Evolutionary conservation across 2,797 vertebrate species (phyloP), one percentile per base, ranked within the genome.

Genomic region (Oryzias dopingdopingensis): DNA sequence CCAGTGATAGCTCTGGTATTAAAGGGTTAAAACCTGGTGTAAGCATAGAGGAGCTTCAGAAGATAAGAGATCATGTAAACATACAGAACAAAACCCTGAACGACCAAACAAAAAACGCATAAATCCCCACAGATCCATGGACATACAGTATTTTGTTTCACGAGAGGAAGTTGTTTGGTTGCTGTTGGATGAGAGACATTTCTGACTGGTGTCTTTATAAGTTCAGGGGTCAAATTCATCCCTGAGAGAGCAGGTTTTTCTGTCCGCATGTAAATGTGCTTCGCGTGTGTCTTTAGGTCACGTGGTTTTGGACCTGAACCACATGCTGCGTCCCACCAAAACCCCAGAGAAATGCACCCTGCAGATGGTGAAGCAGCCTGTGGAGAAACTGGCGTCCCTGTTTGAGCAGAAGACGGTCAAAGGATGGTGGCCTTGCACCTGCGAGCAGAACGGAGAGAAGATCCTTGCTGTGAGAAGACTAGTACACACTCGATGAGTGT

Each of bases 391-490:
- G 5, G 95, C 96, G 68, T 99, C 96, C 0, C 94, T 99, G 61
- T 98, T 99, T 0, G 93, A 98, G 67, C 96, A 99, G 92, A 98
- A 94, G 82, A 94, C 93, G 0, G 93, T 97, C 23, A 96, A 92
- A 72, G 96, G 96, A 2, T 99, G 97, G 97, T 99, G 97, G 97
- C 96, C 96, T 0, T 99, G 96, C 6, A 52, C 81, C 22, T 92
- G 91, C 0, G 79, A 94, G 53, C 81, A 78, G 5, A 77, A 85
- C 0, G 92, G 90, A 13, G 77, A 91, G 53, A 93, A 85, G 84
- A 88, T 82, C 16, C 65, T 98, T n/a, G 94, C 94, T 4, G 96
- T 98, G 81, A 92, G 93, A 56, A 37, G 17, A 54, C 20, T 40
- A 14, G 51, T 22, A 20, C 23, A 29, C 41, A 44, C 52, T 23